A percentile compares a stretch with the other conserved stretches of the same genome.
These are phyloP conservation scores for Lithosia quadra DNA, from an alignment of 2,888 invertebrate genomes.

Conservation along the genomic window DNA sequence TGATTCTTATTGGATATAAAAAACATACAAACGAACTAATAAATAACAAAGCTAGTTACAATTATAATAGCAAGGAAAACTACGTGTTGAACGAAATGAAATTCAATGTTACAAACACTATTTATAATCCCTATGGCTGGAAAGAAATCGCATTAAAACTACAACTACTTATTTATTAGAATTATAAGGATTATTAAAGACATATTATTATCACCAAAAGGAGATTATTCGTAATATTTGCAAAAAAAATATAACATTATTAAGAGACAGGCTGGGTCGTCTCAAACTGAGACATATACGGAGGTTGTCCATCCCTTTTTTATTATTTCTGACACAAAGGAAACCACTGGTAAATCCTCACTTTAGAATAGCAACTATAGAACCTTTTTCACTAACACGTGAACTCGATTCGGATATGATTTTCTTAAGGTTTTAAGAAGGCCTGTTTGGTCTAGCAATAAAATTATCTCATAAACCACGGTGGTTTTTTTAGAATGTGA, in stretches of 20 bases:
- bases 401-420: conserved; percentile 33
- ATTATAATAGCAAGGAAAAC: no score
- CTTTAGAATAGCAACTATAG: conserved; percentile 55
- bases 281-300: conserved; percentile 48
- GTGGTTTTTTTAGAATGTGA: no score
- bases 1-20: no score
- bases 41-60: no score
- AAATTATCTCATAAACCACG: no score
- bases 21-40: no score
- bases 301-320: conserved; percentile 61
- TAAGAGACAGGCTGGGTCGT: conserved; percentile 31
- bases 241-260: conserved; percentile 37
- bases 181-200: neutral
- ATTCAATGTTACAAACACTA: neutral
- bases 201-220: conserved; percentile 4
- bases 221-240: conserved; percentile 16
- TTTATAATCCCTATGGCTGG: neutral
- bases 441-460: no score
- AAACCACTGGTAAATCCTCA: conserved; percentile 59
- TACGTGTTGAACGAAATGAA: no score
- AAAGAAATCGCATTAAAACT: neutral
- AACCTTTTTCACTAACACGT: conserved; percentile 24
- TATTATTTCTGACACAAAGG: conserved; percentile 64
- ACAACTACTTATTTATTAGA: neutral
- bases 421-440: no score